phyloP scores from a whole-genome alignment of 1,140 invertebrate genomes.

The Paraescarpia echinospica region DNA sequence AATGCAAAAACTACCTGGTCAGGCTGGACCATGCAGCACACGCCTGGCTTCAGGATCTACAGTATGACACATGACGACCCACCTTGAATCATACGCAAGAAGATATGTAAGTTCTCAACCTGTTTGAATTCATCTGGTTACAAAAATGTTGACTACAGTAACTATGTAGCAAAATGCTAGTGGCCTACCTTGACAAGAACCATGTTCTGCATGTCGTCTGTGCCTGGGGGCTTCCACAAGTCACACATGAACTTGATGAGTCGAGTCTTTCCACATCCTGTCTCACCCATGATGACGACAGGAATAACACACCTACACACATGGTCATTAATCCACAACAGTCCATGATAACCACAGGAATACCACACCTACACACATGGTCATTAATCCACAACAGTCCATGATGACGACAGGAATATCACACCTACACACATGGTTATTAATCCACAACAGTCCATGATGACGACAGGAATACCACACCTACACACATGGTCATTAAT shows the following conservation, averaged over 20 bases:
- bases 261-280: constrained; percentile 54
- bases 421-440: too few relatives aligned
- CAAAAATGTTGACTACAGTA: too few relatives aligned
- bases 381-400: not conserved
- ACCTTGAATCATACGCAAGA: too few relatives aligned
- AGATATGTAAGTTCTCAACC: too few relatives aligned
- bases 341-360: not conserved
- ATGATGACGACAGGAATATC: not conserved
- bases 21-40: too few relatives aligned
- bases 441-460: too few relatives aligned
- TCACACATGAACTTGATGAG: constrained; percentile 51
- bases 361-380: too few relatives aligned
- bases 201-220: constrained; percentile 42
- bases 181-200: constrained; percentile 46
- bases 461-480: too few relatives aligned
- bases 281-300: constrained; percentile 56
- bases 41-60: too few relatives aligned
- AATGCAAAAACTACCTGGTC: too few relatives aligned
- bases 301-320: constrained; percentile 49
- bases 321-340: not conserved
- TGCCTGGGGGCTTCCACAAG: constrained; percentile 37
- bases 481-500: not conserved
- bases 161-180: not conserved
- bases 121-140: too few relatives aligned
- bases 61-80: too few relatives aligned